Evolutionary conservation across 2,888 invertebrate species (phyloP), one percentile per base, ranked within the genome.

Genomic region (Patella depressa): DNA sequence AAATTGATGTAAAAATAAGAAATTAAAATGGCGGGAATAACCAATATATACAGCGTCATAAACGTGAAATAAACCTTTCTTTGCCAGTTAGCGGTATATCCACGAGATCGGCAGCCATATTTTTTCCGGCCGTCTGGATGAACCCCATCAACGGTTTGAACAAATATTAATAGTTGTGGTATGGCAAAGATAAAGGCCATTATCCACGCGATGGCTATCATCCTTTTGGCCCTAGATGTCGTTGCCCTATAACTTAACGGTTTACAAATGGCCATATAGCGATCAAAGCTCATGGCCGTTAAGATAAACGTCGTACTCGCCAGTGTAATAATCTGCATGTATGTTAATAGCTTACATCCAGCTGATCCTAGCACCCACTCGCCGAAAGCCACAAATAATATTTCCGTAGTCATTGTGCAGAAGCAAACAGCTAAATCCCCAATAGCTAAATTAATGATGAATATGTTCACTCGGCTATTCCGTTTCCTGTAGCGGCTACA

Each of bases 81-180:
- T 81, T 92, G 92, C 92, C 92, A 92, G 78, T 86, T 84, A 5
- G 90, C 90, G 1, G 92, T 91, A 85, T 92, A 92, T 5, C 92
- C 92, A 24, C 82, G 83, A 74, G 90, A 91, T 72, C 85, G 81
- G 82, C 92, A 92, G 53, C 86, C 85, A 74, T 86, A 86, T 79
- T 85, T 84, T 12, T 89, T 78, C n/a, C 85, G 82, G 1, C 91
- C 90, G 57, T 91, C 90, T 3, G 87, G 85, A 77, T 88, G 88
- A 4, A 85, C 77, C 2, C 89, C 90, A 19, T 88, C 87, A 71
- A 86, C 85, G 2, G 87, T 89, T 84, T 91, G 90, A 5, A 91
- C 88, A 80, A 91, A 92, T 29, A 92, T 92, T 71, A 92, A 89
- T 15, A 92, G 84, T 79, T 92, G 91, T 0, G 92, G 92, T 15